These are phyloP conservation scores for Papilio polytes DNA, from an alignment of 1,140 invertebrate species.

Conservation along the genomic window DNA sequence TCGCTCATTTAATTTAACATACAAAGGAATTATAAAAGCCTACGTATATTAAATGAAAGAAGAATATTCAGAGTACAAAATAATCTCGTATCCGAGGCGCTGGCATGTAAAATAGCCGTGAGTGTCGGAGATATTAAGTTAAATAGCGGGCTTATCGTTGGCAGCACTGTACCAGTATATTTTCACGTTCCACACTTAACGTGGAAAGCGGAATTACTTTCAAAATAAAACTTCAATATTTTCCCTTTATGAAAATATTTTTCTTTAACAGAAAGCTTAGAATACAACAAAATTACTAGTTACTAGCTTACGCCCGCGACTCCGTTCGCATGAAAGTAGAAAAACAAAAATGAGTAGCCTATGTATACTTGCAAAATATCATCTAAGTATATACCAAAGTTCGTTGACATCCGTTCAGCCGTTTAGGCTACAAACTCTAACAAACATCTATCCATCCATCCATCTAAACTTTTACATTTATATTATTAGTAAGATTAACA, in stretches of 20 bases:
- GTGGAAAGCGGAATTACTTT: not conserved
- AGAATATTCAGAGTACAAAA: constrained; percentile 20
- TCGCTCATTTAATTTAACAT: too few species aligned
- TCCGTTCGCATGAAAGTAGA: too few species aligned
- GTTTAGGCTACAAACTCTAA: too few species aligned
- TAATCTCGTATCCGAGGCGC: constrained; percentile 19
- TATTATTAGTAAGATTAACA: too few species aligned
- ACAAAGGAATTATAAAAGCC: not conserved
- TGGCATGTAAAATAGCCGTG: constrained; percentile 15
- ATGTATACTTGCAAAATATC: too few species aligned
- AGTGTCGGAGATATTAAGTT: constrained; percentile 18
- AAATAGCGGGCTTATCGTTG: constrained; percentile 20
- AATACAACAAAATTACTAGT: too few species aligned
- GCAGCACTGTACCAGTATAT: constrained; percentile 2
- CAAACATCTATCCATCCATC: too few species aligned
- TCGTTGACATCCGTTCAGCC: too few species aligned
- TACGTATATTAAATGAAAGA: constrained; percentile 14
- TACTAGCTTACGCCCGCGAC: too few species aligned
- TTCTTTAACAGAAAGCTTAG: not conserved
- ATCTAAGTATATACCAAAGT: too few species aligned
- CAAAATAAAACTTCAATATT: constrained; percentile 11
- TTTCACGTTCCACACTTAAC: constrained; percentile 22
- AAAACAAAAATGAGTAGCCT: too few species aligned
- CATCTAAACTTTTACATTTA: too few species aligned
- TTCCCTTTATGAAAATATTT: not conserved